phyloP scores from a whole-genome alignment of 2,797 vertebrate genomes.

The Molossus alvarezi region DNA sequence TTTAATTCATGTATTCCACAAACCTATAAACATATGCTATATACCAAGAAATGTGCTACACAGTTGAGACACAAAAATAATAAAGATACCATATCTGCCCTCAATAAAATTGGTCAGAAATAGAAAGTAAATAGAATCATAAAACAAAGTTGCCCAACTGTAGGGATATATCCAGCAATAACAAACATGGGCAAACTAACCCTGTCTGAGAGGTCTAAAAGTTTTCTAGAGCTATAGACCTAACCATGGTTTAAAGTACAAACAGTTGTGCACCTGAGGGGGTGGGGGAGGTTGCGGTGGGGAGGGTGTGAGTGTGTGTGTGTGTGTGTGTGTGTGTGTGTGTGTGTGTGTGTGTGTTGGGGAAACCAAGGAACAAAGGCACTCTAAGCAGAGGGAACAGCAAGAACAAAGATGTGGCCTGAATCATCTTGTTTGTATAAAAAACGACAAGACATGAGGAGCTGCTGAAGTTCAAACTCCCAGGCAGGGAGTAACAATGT shows the following conservation, averaged over 20 bases:
- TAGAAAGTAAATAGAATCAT: background rate
- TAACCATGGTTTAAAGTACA: background rate
- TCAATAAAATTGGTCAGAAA: conserved; percentile 30
- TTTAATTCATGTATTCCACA: background rate
- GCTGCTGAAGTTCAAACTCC: background rate
- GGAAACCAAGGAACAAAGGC: background rate
- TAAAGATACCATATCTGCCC: background rate
- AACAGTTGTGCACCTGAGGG: background rate
- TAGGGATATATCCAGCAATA: background rate
- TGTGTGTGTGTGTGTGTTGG: background rate
- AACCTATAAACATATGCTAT: background rate
- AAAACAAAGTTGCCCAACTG: background rate
- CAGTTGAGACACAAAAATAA: background rate
- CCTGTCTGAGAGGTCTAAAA: background rate
- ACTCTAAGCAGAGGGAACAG: background rate
- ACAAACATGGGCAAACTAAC: background rate
- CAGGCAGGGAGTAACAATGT: background rate
- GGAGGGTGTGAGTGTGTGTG: background rate
- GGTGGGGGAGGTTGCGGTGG: background rate
- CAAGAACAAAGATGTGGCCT: background rate
- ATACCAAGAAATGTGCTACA: background rate
- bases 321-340: background rate
- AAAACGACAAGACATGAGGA: background rate
- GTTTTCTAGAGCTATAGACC: conserved; percentile 5
- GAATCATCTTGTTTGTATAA: background rate